phyloP scores from a whole-genome alignment of 2,113 vertebrate species.

The Oryzias woworae region DNA sequence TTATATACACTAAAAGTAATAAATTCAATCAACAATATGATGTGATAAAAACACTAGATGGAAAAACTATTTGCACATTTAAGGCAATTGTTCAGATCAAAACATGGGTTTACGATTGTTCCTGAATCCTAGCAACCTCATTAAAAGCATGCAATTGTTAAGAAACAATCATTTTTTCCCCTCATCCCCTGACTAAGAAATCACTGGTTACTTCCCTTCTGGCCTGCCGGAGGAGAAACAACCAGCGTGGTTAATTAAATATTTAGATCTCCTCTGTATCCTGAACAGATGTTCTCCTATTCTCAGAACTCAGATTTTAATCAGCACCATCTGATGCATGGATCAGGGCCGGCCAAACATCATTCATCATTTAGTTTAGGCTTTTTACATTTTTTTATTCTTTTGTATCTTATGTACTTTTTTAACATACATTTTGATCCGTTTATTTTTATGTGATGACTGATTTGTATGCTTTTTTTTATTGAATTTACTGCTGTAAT shows the following conservation, averaged over 20 bases:
- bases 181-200: constrained; percentile 23
- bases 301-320: constrained; percentile 33
- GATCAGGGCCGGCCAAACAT: neutral
- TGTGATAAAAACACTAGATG: neutral
- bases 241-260: constrained; percentile 56
- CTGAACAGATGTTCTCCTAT: constrained; percentile 57
- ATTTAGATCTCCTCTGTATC: constrained; percentile 29
- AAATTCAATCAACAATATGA: too few relatives aligned
- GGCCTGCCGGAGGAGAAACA: constrained; percentile 15
- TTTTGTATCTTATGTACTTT: too few relatives aligned
- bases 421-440: too few relatives aligned
- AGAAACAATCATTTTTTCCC: constrained; percentile 30
- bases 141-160: constrained; percentile 33
- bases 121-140: constrained; percentile 29
- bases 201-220: constrained; percentile 26
- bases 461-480: too few relatives aligned
- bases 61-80: neutral
- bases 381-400: too few relatives aligned
- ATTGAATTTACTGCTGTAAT: too few relatives aligned
- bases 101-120: constrained; percentile 13
- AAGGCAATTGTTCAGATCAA: constrained; percentile 7
- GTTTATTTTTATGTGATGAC: too few relatives aligned
- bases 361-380: too few relatives aligned
- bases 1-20: too few relatives aligned
- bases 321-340: constrained; percentile 40